phyloP scores from a whole-genome alignment of 2,888 invertebrate species.

The Pseudococcus jackbeardsleyi region DNA sequence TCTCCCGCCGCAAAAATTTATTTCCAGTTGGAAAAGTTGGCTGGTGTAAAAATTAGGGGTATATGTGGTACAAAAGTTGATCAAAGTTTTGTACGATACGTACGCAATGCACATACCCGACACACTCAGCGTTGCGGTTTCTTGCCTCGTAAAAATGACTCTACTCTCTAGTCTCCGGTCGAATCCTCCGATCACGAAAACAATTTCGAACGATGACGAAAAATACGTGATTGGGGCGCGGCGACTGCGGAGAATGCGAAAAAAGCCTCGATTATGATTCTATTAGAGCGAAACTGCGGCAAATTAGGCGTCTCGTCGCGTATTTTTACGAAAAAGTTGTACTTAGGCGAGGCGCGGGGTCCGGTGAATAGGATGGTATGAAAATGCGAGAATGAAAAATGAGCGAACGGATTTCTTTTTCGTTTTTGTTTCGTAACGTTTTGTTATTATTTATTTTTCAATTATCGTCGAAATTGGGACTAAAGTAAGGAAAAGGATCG shows the following conservation, averaged over 20 bases:
- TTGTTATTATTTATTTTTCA: neutral
- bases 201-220: neutral
- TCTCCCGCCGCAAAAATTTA: neutral
- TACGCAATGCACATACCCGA: neutral
- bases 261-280: neutral
- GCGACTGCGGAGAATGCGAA: neutral
- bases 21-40: neutral
- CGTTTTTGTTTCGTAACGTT: neutral
- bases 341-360: neutral
- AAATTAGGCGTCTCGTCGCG: neutral
- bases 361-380: neutral
- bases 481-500: neutral
- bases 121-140: neutral
- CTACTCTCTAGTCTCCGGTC: neutral
- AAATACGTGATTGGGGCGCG: neutral
- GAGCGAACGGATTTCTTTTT: neutral
- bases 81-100: neutral
- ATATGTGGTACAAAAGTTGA: conserved; percentile 1
- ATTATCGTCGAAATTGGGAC: neutral
- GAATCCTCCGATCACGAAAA: neutral
- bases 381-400: neutral
- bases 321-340: neutral
- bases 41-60: neutral
- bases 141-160: neutral
- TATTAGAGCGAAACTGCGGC: neutral